A percentile compares a stretch with the other conserved stretches of the same genome.
Conservation (phyloP, 1,140 invertebrate genomes). For the Drosophila paulistorum region DNA sequence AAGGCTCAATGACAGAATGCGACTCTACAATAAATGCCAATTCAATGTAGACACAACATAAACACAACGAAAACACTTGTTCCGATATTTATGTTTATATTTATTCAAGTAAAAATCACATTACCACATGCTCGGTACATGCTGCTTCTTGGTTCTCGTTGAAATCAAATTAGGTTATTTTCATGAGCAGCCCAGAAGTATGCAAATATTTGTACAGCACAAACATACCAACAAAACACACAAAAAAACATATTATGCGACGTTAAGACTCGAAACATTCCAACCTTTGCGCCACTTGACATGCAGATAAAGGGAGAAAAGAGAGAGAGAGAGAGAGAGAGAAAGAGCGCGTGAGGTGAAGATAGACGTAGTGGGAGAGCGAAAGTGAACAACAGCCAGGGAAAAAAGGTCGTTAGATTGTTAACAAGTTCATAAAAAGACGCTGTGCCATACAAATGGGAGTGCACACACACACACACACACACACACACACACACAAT, state of each 20-base stretch:
- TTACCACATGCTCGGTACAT: constrained; percentile 34
- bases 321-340: constrained; percentile 23
- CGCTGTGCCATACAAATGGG: constrained; percentile 37
- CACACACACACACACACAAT: constrained; percentile 42
- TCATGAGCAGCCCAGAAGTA: constrained; percentile 68
- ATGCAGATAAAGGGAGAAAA: constrained; percentile 28
- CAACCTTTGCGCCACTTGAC: constrained; percentile 33
- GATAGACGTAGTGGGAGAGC: constrained; percentile 23
- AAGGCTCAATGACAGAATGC: background rate
- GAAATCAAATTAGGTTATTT: constrained; percentile 81
- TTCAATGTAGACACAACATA: constrained; percentile 1
- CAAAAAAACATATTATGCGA: constrained; percentile 46
- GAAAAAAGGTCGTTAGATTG: constrained; percentile 76
- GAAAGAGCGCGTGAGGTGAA: constrained; percentile 16
- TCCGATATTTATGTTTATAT: constrained; percentile 38
- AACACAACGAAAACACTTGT: constrained; percentile 18
- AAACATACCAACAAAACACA: constrained; percentile 44
- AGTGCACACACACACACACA: background rate
- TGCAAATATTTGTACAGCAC: constrained; percentile 73
- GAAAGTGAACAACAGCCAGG: constrained; percentile 18
- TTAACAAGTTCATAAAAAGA: constrained; percentile 81
- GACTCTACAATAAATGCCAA: background rate
- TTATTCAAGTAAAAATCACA: constrained; percentile 60
- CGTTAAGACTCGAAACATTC: constrained; percentile 34
- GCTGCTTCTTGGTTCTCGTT: constrained; percentile 9